Percentiles rank a stretch among this genome's conserved stretches.
Evolutionary conservation across 2,113 vertebrate species (phyloP).

Genomic region (Aptenodytes patagonicus): DNA sequence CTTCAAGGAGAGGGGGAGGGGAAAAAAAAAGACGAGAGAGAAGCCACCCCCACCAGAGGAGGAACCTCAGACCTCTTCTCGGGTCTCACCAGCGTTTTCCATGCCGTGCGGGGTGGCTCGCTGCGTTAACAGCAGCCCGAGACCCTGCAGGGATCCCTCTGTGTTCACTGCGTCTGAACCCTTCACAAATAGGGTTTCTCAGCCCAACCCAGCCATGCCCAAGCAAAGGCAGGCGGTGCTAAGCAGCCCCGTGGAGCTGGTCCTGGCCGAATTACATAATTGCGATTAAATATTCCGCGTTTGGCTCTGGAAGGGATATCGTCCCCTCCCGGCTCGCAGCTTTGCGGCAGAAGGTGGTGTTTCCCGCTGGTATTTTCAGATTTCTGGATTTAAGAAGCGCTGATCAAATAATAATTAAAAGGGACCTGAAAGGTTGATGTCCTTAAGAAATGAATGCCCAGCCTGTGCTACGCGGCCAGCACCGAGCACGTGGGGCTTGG

Average conservation of each 20-base stretch:
- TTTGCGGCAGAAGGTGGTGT: background rate
- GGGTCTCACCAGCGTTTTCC: background rate
- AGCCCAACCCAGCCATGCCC: background rate
- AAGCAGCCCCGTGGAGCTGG: background rate
- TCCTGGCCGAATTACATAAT: background rate
- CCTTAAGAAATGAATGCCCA: background rate
- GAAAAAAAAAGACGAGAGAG: no score
- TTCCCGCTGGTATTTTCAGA: background rate
- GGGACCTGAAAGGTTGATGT: background rate
- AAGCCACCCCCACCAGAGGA: background rate
- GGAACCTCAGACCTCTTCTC: background rate
- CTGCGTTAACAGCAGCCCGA: background rate
- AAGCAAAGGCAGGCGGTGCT: fast-evolving
- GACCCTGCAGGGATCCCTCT: background rate
- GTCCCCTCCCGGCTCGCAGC: fast-evolving
- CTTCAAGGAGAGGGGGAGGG: background rate
- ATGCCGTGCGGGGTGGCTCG: fast-evolving
- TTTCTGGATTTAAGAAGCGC: background rate
- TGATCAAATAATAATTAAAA: background rate
- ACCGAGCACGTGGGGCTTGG: fast-evolving
- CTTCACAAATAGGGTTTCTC: background rate
- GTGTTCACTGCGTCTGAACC: fast-evolving
- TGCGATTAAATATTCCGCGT: no score
- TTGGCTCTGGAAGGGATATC: background rate
- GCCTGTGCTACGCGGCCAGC: fast-evolving